Conservation (phyloP, 2,113 vertebrate genomes). For the Pardalotus punctatus region DNA sequence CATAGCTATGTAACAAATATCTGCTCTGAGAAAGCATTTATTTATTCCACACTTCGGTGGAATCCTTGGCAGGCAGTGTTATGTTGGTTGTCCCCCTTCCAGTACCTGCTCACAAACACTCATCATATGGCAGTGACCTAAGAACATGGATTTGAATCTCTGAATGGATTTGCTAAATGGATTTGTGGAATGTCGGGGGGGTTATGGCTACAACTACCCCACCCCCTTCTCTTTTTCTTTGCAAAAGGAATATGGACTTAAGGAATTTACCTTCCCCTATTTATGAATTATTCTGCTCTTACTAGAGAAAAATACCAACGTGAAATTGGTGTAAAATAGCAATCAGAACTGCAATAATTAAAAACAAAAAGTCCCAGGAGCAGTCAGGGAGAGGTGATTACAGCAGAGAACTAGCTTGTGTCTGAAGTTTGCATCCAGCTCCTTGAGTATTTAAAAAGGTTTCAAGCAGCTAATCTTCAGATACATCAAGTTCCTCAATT, state of each 20-base stretch:
- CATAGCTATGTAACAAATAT: neutral
- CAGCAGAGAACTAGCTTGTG: neutral
- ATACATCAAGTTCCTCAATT: neutral
- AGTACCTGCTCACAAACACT: neutral
- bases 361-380: neutral
- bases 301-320: neutral
- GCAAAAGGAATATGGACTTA: neutral
- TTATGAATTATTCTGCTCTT: neutral
- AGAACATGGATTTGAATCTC: neutral
- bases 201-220: neutral
- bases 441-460: neutral
- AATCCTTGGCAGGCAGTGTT: neutral
- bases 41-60: neutral
- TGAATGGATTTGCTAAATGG: neutral
- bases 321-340: neutral
- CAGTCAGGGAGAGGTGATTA: neutral
- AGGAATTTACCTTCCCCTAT: neutral
- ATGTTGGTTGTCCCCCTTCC: neutral
- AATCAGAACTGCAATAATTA: neutral
- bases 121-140: neutral
- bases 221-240: neutral
- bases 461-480: neutral
- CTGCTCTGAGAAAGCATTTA: neutral
- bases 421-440: neutral
- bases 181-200: neutral